Base-by-base conservation (phyloP, 2,113 vertebrate species). In the Calypte anna region DNA sequence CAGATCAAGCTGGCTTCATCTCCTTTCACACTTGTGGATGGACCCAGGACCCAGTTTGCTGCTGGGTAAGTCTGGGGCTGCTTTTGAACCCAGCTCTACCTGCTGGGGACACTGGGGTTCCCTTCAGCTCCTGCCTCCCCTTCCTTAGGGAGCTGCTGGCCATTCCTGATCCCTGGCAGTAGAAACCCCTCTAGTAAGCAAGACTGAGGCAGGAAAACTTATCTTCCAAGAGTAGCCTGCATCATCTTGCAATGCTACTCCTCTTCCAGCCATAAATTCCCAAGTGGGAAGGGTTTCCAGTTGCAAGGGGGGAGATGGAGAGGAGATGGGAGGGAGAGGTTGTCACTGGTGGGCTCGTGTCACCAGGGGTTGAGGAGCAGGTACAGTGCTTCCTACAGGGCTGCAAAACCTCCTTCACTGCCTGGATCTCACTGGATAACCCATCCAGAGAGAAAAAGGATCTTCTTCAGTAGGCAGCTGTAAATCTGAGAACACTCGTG, bases 401-500 rank as follows among this genome's bases (percentile, higher is more conserved):
- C 31, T 54, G 64, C 7, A 33, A 69, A 73, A 31, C 28, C 23
- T 15, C 3, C 6, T 12, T 38, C 40, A 20, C 44, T 24, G 55
- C 12, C 21, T 69, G 54, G 10, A 54, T 78, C 23, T 80, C 63
- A 12, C 31, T 11, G 44, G n/a, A 22, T 51, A 72, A 73, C 4
- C 6, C 10, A 9, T 2, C 22, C 1, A 1, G 25, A 43, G 38
- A 43, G 43, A 58, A 67, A 86, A 44, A 57, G 83, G 50, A 51
- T 8, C 8, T 36, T 70, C 30, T 31, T 20, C 21, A 27, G n/a
- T 17, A 40, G 50, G 44, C 72, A 51, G 44, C 17, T 59, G 15
- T 11, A 13, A 61, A 54, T 27, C 15, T 81, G 50, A 46, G 63
- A 22, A 14, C 0, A 1, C 3, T 40, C 2, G 4, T 33, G 54